Base-by-base conservation (phyloP, 2,888 invertebrate species). In the Panopea generosa region DNA sequence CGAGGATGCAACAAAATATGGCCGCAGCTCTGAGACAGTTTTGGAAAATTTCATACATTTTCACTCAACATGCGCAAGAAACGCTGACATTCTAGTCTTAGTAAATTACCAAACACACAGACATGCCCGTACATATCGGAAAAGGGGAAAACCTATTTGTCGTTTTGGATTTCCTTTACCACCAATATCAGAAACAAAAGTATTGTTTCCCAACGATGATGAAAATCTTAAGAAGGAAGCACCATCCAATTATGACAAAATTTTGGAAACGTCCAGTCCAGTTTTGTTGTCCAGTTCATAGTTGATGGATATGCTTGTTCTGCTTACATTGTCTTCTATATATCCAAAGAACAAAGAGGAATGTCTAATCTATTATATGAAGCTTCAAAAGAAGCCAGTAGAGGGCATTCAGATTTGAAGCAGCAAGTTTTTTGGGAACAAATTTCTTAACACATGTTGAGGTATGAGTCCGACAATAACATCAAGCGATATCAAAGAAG, bases 101-200 rank as follows among this genome's bases (percentile, higher is more conserved):
- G 16, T 16, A 14, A 57, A 47, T 29, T 53, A 63, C 26, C 77
- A 82, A 45, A 57, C n/a, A 4, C 80, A 80, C 18, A 70, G 45
- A 38, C 80, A 80, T 55, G 55, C 69, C 14, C 72, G 65, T 50
- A 62, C 71, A 20, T 73, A 70, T 33, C 65, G 40, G 47, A 67
- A 60, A 50, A 57, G 7, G 6, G 45, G 47, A 4, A 57, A 59
- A 26, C 47, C 16, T 11, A 33, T 70, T 9, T 74, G 74, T 50
- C 61, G 74, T 33, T 74, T 77, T 55, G 66, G 66, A 24, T 77
- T 68, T 50, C 77, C 77, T n/a, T 43, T 65, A 27, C 69, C 72
- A 18, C 72, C 77, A 22, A n/a, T 77, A 18, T 14, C 24, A 29
- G 40, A 55, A 57, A 80, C 80, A n/a, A 50, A 56, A 27, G 16